Base-by-base conservation (phyloP, 2,113 vertebrate genomes). In the Gambusia holbrooki region DNA sequence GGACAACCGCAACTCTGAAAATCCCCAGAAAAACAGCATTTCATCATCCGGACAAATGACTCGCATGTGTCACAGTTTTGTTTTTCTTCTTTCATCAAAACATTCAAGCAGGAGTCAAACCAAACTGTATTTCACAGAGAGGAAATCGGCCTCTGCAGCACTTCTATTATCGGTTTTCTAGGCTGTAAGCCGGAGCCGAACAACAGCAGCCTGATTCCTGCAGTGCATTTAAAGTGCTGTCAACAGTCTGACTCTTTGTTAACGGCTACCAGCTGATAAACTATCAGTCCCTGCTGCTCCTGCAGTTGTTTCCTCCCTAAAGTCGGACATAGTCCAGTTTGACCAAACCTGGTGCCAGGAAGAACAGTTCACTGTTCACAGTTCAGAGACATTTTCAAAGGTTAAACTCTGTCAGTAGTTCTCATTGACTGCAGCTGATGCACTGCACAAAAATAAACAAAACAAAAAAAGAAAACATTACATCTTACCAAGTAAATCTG, bases 231-330 rank as follows among this genome's bases (percentile, higher is more conserved):
- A 82, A 89, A 62, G 64, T n/a, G 77, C 65, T 83, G 87, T 92
- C 87, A 81, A 83, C 89, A 87, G 76, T 63, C 64, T 3, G 73
- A 42, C 65, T 61, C 68, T 87, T 80, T 83, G 78, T 86, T 80
- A 76, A 32, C 69, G 58, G 74, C 73, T 64, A n/a, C 48, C 81
- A 48, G 66, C 85, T 85, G 92, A 91, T 93, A 91, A 83, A 79
- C 76, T 91, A 88, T 91, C 90, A 86, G 84, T 17, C 19, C 0
- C 19, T 62, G 32, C 85, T 81, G 75, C 51, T n/a, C 22, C 2
- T n/a, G 51, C 77, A 61, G 86, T 3, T 25, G 83, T 84, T 92
- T 91, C 88, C 84, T 88, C 70, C 80, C 71, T 65, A 81, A 80
- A 54, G 40, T 69, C 45, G 65, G 67, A 40, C 60, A 74, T 69